Evolutionary conservation across 2,113 vertebrate genomes (phyloP), one percentile per base, ranked within the genome.

Genomic region (Setophaga petechia): DNA sequence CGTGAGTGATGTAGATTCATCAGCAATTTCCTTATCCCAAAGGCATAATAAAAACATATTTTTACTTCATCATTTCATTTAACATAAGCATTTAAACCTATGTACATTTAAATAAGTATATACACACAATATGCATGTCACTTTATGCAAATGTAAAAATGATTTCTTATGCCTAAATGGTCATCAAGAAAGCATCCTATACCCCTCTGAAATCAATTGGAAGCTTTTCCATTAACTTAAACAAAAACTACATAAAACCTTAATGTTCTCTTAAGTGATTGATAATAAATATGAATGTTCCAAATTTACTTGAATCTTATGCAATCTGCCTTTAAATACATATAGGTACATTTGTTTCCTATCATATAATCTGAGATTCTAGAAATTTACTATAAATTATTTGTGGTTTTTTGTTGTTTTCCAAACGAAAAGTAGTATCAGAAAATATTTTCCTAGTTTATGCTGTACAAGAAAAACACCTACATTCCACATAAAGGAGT

Each of bases 371-470:
- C 4, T 22, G 28, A 51, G 21, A 58, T 52, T 74, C 27, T 63
- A 67, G 30, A 84, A 74, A 62, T 67, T 62, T 16, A 15, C 3
- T 39, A 6, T 7, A 55, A 75, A 63, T 43, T 35, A 28, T 18
- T 7, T 10, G 19, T 6, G 7, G 4, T 0, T 1, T 31, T 16
- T 37, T 25, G 5, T 31, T 65, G 5, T 4, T 62, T 80, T 84
- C 39, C 4, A 74, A 55, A 68, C 52, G 3, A 52, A 73, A 92
- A 69, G 37, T 24, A 28, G 1, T 39, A 3, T 47, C n/a, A 82
- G 14, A 87, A 84, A 79, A n/a, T 79, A 80, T 41, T 59, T 30
- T 35, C 19, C 31, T 52, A 6, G 5, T 43, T 87, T 67, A 59
- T 89, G 15, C 2, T 39, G 2, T 55, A n/a, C 10, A 75, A 62